These are phyloP conservation scores for Erebia ligea DNA, from an alignment of 2,888 invertebrate species.

Conservation along the genomic window DNA sequence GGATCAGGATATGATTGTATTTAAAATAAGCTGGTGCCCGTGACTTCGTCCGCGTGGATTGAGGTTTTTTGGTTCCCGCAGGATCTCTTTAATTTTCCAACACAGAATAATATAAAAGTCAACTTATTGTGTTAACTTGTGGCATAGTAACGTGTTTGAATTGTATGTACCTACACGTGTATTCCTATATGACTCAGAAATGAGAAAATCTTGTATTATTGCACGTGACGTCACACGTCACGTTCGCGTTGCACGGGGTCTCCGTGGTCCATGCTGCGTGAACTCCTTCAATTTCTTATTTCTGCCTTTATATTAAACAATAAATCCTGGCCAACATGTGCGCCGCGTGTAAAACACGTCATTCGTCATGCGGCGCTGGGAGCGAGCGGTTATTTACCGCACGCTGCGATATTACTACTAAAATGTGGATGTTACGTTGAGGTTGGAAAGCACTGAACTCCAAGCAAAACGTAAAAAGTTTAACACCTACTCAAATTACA, in stretches of 20 bases:
- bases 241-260: constrained; percentile 19
- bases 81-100: no score
- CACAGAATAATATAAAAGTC: no score
- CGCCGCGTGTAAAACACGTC: constrained; percentile 44
- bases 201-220: constrained; percentile 31
- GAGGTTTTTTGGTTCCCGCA: no score
- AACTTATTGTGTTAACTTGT: not conserved
- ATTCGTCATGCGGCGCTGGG: constrained; percentile 30
- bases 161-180: not conserved
- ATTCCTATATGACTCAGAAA: constrained; percentile 1
- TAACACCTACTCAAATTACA: no score
- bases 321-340: constrained; percentile 47
- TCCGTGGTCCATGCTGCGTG: constrained; percentile 14
- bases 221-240: constrained; percentile 32
- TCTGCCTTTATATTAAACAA: constrained; percentile 48
- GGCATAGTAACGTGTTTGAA: not conserved
- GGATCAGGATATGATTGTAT: no score
- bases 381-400: constrained; percentile 28
- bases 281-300: constrained; percentile 39
- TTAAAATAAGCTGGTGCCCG: no score
- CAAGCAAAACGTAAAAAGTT: no score
- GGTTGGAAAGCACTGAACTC: no score
- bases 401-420: constrained; percentile 27
- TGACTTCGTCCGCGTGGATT: no score
- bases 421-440: not conserved